Base-by-base conservation (phyloP, 2,797 vertebrate genomes). In the Catamblyrhynchus diadema region DNA sequence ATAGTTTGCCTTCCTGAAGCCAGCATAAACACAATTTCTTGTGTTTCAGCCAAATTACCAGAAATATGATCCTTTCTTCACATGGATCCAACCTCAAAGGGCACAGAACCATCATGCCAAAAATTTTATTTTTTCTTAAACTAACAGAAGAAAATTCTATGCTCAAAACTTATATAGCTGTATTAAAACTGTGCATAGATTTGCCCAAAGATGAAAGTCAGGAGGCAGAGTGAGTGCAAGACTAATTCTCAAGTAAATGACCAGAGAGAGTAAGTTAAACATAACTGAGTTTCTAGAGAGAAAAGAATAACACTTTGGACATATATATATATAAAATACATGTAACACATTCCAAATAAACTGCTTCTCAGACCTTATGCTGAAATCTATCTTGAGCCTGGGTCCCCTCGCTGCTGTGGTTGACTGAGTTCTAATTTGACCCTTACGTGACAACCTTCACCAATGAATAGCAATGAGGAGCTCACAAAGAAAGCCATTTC, bases 381-480 rank as follows among this genome's bases (percentile, higher is more conserved):
- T 3, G 12, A 79, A 69, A 75, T 77, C 42, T 48, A 0, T 54
- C 90, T 51, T 53, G 17, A 92, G 85, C 32, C 70, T 48, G 73
- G n/a, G 75, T 94, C 79, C 61, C 45, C 77, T 54, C 0, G 4
- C 65, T 86, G 81, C 86, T 95, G 27, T 97, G 88, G 53, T 56
- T 94, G 94, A 91, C 89, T 30, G 85, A 93, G 72, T 8, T 95
- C 90, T 95, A 92, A 94, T 94, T 42, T 95, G 93, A 95, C 93
- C 83, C 88, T 89, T 77, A 79, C 10, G 50, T 95, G 93, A 88
- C 86, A 81, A 83, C 70, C 56, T 75, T 77, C 90, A 94, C 74
- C 90, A 94, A 86, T 96, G 91, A 96, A 94, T 81, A 94, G 94
- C 95, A 94, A 94, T 88, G 92, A 95, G 95, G 73, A 96, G 50